A percentile compares a stretch with the other conserved stretches of the same genome.
These are phyloP conservation scores for Oikopleura vanhoeffeni DNA, from an alignment of 23 tunicate genomes.

Conservation along the genomic window DNA sequence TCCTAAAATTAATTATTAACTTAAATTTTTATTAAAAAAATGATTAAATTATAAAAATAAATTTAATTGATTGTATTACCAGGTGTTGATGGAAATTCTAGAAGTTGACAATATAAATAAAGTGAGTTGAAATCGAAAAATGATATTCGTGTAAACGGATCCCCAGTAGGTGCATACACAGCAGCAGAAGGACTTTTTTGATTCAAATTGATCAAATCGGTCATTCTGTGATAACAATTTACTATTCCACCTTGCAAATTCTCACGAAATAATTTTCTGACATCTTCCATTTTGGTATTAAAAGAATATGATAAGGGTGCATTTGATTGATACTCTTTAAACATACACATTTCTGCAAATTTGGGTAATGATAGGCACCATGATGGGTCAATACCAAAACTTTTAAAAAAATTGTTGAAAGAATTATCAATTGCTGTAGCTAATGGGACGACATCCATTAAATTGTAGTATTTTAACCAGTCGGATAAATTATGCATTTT, in stretches of 20 bases:
- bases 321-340: neutral
- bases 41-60: too few species aligned
- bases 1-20: neutral
- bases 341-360: neutral
- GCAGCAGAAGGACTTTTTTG: neutral
- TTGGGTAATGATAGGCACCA: neutral
- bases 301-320: too few species aligned
- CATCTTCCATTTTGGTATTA: too few species aligned
- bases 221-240: neutral
- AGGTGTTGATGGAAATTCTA: neutral
- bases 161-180: neutral
- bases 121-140: neutral
- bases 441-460: neutral
- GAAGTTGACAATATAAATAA: neutral
- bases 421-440: neutral
- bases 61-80: too few species aligned
- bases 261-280: neutral
- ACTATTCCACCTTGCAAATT: neutral
- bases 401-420: neutral
- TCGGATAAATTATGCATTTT: neutral
- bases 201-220: neutral
- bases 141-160: neutral
- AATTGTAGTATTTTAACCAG: neutral
- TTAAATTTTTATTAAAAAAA: too few species aligned
- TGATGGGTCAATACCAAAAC: neutral